Percentiles rank a stretch among this genome's conserved stretches.
Conservation (phyloP, 2,888 invertebrate genomes). For the Ophion ventricosus region DNA sequence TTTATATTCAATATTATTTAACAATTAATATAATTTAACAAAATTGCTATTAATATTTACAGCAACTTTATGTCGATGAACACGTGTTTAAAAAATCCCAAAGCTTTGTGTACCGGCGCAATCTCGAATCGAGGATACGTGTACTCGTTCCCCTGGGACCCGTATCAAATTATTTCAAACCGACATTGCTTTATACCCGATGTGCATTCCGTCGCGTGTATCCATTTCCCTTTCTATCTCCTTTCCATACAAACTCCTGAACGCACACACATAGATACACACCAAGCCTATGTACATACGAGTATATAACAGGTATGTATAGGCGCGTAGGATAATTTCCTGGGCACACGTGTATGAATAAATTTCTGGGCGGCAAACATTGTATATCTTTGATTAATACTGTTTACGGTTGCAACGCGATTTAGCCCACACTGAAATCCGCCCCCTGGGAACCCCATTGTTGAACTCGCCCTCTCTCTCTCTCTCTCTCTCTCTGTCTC, state of each 20-base stretch:
- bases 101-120: not conserved
- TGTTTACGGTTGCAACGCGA: slow-evolving; percentile 62
- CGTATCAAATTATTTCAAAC: slow-evolving; percentile 50
- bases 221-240: slow-evolving; percentile 53
- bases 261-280: not conserved
- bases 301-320: not conserved
- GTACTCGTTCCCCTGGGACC: not conserved
- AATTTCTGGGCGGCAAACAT: slow-evolving; percentile 58
- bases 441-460: slow-evolving; percentile 27
- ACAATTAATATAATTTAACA: too few relatives aligned
- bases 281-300: not conserved
- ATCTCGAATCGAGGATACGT: not conserved
- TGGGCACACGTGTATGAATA: slow-evolving; percentile 52
- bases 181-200: slow-evolving; percentile 53
- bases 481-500: not conserved
- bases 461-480: slow-evolving; percentile 3
- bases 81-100: not conserved
- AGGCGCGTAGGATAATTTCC: slow-evolving; percentile 20
- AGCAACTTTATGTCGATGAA: not conserved
- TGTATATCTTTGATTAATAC: slow-evolving; percentile 65
- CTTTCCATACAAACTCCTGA: slow-evolving; percentile 21
- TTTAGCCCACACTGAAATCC: slow-evolving; percentile 48
- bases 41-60: too few relatives aligned
- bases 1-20: too few relatives aligned
- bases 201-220: slow-evolving; percentile 40